phyloP scores from a whole-genome alignment of 2,797 vertebrate genomes.

The Gymnocypris eckloni region DNA sequence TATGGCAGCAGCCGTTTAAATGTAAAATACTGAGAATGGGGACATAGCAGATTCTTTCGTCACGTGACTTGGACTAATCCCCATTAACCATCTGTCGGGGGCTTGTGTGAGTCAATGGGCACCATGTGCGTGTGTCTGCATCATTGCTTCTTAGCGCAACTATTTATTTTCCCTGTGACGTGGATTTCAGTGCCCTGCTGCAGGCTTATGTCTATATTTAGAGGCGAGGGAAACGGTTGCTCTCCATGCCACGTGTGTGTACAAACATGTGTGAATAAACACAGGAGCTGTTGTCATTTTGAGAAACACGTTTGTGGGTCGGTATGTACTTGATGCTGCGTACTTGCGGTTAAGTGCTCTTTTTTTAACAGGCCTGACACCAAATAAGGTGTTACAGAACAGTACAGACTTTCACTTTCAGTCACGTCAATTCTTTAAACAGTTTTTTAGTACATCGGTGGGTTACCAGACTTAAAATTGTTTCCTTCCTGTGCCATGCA shows the following conservation, averaged over 20 bases:
- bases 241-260: constrained; percentile 70
- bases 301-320: constrained; percentile 26
- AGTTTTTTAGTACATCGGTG: constrained; percentile 13
- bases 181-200: constrained; percentile 59
- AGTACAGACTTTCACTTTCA: constrained; percentile 10
- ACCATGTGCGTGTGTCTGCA: constrained; percentile 58
- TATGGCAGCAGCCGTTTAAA: constrained; percentile 72
- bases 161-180: constrained; percentile 68
- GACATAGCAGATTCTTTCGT: constrained; percentile 69
- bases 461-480: constrained; percentile 15
- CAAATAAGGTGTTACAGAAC: constrained; percentile 20
- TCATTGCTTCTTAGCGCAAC: constrained; percentile 59
- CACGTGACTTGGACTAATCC: constrained; percentile 75
- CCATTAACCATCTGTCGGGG: constrained; percentile 75
- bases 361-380: constrained; percentile 37
- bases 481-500: constrained; percentile 58
- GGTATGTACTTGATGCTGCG: constrained; percentile 1
- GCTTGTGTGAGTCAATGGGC: constrained; percentile 65
- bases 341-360: constrained; percentile 37
- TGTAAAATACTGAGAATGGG: constrained; percentile 70
- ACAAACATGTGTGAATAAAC: constrained; percentile 74
- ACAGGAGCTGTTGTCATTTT: constrained; percentile 31
- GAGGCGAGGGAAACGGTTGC: constrained; percentile 65
- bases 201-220: constrained; percentile 77
- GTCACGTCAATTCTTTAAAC: background rate